Evolutionary conservation across 2,797 vertebrate species (phyloP).

Genomic region (Novumbra hubbsi): DNA sequence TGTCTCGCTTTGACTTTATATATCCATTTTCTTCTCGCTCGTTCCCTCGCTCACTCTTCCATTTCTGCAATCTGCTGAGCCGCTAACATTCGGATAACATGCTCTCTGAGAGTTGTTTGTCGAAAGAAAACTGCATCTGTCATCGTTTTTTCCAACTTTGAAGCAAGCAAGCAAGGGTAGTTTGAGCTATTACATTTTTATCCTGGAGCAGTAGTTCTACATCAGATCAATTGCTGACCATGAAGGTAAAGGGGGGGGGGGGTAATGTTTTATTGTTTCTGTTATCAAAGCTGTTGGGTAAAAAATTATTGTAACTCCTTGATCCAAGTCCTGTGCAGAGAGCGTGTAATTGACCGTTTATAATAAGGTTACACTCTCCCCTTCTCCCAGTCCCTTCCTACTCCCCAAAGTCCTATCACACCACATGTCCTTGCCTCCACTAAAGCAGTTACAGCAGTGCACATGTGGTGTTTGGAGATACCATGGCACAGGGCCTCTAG

Average conservation of each 20-base stretch:
- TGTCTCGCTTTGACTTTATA: background rate
- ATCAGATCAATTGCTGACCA: too few relatives aligned
- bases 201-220: too few relatives aligned
- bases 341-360: slow-evolving; percentile 30
- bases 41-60: background rate
- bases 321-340: slow-evolving; percentile 7
- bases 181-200: background rate
- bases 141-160: background rate
- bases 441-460: background rate
- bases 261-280: background rate
- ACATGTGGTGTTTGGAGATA: background rate
- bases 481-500: background rate
- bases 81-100: background rate
- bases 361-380: background rate
- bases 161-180: background rate
- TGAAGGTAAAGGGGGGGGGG: background rate
- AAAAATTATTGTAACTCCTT: slow-evolving; percentile 21
- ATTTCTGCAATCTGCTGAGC: background rate
- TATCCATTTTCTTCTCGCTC: background rate
- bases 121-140: background rate
- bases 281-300: slow-evolving; percentile 30
- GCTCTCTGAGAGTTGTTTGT: background rate
- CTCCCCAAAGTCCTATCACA: background rate
- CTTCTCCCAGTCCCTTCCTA: background rate
- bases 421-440: background rate